Conservation (phyloP, 2,797 vertebrate species). For the Okamejei kenojei region DNA sequence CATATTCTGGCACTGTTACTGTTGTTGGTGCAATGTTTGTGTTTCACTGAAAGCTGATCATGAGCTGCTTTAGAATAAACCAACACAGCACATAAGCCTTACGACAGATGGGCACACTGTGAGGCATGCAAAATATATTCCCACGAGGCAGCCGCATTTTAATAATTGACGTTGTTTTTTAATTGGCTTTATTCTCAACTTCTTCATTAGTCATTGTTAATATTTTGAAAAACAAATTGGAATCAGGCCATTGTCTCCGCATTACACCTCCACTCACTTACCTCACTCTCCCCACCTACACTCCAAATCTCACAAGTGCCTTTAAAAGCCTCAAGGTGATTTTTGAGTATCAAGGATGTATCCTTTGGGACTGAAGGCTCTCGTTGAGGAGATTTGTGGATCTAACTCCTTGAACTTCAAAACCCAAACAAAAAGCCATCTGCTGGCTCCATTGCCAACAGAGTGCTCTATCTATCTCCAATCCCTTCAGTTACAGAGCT, state of each 20-base stretch:
- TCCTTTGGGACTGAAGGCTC: not conserved
- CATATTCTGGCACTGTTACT: not conserved
- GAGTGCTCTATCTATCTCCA: not conserved
- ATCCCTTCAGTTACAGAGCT: not conserved
- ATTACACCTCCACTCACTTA: not conserved
- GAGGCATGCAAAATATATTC: not conserved
- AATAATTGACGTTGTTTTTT: not conserved
- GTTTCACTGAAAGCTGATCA: not conserved
- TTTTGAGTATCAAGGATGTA: not conserved
- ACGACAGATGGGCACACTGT: not conserved
- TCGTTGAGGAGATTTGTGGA: not conserved
- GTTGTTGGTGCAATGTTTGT: not conserved
- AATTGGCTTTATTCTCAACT: not conserved
- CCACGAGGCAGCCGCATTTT: not conserved
- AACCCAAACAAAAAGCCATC: not conserved
- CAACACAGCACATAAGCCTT: not conserved
- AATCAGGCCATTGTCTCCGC: not conserved
- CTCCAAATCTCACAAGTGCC: not conserved
- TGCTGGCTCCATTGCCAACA: not conserved
- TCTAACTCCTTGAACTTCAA: not conserved
- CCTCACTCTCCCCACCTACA: not conserved
- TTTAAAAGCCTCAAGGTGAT: not conserved
- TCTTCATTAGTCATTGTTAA: not conserved
- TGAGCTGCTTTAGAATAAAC: not conserved
- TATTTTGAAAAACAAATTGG: not conserved